These are phyloP conservation scores for Pachycephus smyrnensis DNA, from an alignment of 2,888 invertebrate species.

Conservation along the genomic window DNA sequence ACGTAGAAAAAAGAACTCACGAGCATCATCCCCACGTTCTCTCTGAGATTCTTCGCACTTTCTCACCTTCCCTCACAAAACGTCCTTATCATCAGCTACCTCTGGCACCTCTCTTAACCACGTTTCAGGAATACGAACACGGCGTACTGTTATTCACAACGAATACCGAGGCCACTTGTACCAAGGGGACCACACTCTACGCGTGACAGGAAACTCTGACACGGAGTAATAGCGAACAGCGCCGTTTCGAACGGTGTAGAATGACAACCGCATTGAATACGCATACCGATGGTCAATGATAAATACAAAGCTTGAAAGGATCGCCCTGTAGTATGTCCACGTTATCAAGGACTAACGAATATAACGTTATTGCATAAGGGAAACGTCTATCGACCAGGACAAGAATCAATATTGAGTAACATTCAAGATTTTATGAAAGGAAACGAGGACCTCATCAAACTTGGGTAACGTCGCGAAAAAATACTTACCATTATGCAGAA, in stretches of 20 bases:
- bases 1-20: neutral
- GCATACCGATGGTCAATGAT: neutral
- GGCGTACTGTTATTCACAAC: neutral
- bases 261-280: neutral
- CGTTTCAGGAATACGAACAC: neutral
- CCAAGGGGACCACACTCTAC: conserved; percentile 11
- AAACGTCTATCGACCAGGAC: neutral
- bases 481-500: conserved; percentile 55
- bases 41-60: neutral
- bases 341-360: neutral
- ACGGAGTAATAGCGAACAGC: neutral
- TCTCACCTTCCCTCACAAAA: neutral
- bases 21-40: neutral
- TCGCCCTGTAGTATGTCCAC: neutral
- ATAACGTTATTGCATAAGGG: neutral
- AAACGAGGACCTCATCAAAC: neutral
- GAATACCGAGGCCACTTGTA: neutral
- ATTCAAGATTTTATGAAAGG: neutral
- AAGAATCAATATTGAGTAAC: neutral
- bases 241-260: neutral
- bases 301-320: neutral
- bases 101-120: neutral
- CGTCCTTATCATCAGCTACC: neutral
- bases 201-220: conserved; percentile 7
- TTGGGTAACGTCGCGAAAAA: neutral